Evolutionary conservation across 2,797 vertebrate genomes (phyloP), one percentile per base, ranked within the genome.

Genomic region (Periophthalmus magnuspinnatus): DNA sequence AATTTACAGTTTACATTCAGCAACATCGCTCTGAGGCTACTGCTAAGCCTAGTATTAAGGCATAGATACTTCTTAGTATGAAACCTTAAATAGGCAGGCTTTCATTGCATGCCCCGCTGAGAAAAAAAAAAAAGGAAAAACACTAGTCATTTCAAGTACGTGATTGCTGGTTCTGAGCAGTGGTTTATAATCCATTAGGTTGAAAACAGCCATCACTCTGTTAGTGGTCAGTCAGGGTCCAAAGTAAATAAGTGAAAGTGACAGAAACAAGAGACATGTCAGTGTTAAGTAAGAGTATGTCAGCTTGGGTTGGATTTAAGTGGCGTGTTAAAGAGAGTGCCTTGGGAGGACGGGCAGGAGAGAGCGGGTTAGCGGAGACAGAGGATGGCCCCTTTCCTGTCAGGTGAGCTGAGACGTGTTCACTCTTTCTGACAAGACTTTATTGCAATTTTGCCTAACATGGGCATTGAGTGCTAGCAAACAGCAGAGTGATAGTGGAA

Each of bases 321-420:
- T 52, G 56, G 61, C 3, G 28, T 28, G 48, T 70, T 74, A 68
- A 81, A 79, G 74, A 77, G 54, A 32, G 48, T 22, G 72, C 76
- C 69, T 78, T 56, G 1, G 71, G 80, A 66, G 33, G 68, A 84
- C 79, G 77, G 78, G 59, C 34, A 65, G 69, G 71, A 70, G 77
- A 63, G 57, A 65, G 71, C 76, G 69, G 80, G 50, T 72, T 64
- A 33, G 75, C 14, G 73, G 45, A 66, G 57, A 69, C 69, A 67
- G 72, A 75, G 63, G 71, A 79, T 16, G 66, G 73, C 77, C 72
- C 78, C 81, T 80, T 70, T 86, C 65, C 80, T 83, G 83, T 80
- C 81, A 85, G 82, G 83, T 85, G 78, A 82, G 75, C 76, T 85
- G 87, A 88, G 84, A 86, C 77, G 77, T 64, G 78, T 76, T 85